These are phyloP conservation scores for Eulacestoma nigropectus DNA, from an alignment of 2,113 vertebrate species.

Conservation along the genomic window DNA sequence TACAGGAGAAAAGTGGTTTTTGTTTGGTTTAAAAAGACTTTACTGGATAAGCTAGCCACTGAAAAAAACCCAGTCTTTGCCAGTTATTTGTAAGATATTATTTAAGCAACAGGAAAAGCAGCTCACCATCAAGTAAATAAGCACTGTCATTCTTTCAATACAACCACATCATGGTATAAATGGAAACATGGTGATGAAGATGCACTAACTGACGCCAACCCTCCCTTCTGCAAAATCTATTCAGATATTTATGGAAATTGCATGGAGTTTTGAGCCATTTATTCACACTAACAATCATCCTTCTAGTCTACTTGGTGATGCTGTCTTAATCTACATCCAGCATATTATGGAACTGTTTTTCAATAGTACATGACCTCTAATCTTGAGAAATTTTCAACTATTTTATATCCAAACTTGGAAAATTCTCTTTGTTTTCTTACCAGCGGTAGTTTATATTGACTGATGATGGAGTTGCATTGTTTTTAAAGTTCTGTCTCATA, in stretches of 20 bases:
- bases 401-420: not conserved
- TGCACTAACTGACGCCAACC: not conserved
- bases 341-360: not conserved
- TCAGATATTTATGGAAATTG: not conserved
- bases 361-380: not conserved
- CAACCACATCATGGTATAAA: fast-evolving
- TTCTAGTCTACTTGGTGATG: not conserved
- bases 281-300: not conserved
- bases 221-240: not conserved
- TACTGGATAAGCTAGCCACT: not conserved
- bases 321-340: not conserved
- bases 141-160: not conserved
- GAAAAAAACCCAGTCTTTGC: not conserved
- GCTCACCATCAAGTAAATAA: not conserved
- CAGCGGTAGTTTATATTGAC: not conserved
- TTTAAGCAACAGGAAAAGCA: not conserved
- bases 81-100: not conserved
- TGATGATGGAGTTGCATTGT: not conserved
- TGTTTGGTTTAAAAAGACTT: not conserved
- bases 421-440: not conserved
- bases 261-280: not conserved
- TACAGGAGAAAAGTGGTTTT: not conserved
- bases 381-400: not conserved
- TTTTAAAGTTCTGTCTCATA: not conserved
- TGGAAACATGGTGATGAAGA: not conserved